phyloP scores from a whole-genome alignment of 2,113 vertebrate genomes.

The Gobius niger region DNA sequence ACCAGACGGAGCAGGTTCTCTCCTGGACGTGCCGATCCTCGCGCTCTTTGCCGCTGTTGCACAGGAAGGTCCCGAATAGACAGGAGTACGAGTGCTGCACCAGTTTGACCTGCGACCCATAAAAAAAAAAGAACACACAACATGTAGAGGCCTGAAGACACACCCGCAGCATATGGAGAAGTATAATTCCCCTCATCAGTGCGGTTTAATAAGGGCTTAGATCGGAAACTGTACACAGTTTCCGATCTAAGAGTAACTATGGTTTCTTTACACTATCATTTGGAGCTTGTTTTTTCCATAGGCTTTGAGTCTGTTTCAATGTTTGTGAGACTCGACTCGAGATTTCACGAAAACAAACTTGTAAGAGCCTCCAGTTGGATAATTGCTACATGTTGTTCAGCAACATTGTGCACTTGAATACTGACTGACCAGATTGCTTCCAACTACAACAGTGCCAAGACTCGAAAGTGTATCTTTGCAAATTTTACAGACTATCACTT shows the following conservation, averaged over 20 bases:
- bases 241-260: too few species aligned
- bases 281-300: neutral
- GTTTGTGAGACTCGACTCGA: too few species aligned
- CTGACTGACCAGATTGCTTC: too few species aligned
- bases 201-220: neutral
- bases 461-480: too few species aligned
- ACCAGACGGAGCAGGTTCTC: conserved; percentile 96
- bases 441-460: too few species aligned
- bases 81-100: conserved; percentile 98
- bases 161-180: neutral
- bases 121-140: conserved; percentile 12
- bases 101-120: conserved; percentile 89
- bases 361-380: too few species aligned
- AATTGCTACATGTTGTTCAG: too few species aligned
- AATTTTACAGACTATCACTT: too few species aligned
- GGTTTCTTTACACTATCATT: neutral
- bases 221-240: neutral
- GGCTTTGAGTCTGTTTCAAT: too few species aligned
- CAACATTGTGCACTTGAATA: too few species aligned
- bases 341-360: too few species aligned
- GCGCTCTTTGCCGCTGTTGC: conserved; percentile 95
- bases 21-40: conserved; percentile 91
- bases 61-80: conserved; percentile 98
- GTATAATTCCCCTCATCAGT: neutral
- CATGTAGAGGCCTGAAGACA: conserved; percentile 28